Evolutionary conservation across 92 coral and sea anemone genomes (phyloP), one percentile per base, ranked within the genome.

Genomic region (Galaxea fascicularis): DNA sequence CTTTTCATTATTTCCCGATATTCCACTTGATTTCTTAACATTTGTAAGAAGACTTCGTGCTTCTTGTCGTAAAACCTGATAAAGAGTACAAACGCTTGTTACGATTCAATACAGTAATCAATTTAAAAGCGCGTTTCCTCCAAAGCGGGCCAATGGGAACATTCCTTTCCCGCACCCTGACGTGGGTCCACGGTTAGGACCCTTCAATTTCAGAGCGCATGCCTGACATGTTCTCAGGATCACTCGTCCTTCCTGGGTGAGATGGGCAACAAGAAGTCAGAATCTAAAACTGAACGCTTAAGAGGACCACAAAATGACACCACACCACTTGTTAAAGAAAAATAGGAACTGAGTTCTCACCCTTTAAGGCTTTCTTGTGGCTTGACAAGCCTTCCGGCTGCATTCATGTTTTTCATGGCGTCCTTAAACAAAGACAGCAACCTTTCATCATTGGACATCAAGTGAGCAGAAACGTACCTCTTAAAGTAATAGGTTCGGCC

Each of bases 351-450:
- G 1, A 18, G 39, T 20, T 17, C 80, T 67, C 64, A 95, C 98
- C 86, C 87, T 82, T 88, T 85, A 8, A 94, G 60, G 60, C 59
- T 82, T 64, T 51, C 56, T 49, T 89, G 88, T 20, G 98, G 98
- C 64, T 51, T 59, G 29, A 92, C 76, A 4, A 94, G 76, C 24
- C 76, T 27, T 59, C 98, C 95, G 28, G 88, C 92, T 1, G 91
- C 93, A 47, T 89, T 96, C 98, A 96, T 96, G 30, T 53, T 77
- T 46, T 87, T 84, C 98, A 96, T 96, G 26, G 98, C 98, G 8
- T 96, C 98, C 98, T 96, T 27, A 49, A 45, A 83, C 25, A 22
- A 20, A 73, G 76, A 15, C 14, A 10, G 62, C 17, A 11, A 65
- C 26, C 64, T 18, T 4, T 17, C 6, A 26, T 12, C n/a, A 21